Evolutionary conservation across 2,888 invertebrate genomes (phyloP).

Genomic region (Aproaerema taeniolella): DNA sequence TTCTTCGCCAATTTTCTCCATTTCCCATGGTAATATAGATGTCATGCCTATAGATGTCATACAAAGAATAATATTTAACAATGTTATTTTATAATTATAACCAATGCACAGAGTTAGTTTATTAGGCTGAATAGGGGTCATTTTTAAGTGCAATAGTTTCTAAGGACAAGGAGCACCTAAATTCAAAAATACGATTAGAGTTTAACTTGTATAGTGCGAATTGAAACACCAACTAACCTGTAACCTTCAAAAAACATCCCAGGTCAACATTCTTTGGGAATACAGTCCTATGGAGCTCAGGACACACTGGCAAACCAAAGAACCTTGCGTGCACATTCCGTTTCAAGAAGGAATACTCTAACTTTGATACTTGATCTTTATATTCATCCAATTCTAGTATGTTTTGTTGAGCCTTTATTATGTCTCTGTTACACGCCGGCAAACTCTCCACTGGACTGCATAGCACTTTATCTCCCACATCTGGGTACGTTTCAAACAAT

Average conservation of each 20-base stretch:
- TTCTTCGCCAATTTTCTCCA: too few relatives aligned
- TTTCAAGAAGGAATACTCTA: conserved; percentile 67
- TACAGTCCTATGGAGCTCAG: conserved; percentile 79
- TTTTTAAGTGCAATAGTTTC: too few relatives aligned
- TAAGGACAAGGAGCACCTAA: too few relatives aligned
- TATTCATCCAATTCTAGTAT: conserved; percentile 61
- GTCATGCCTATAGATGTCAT: too few relatives aligned
- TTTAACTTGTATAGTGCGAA: neutral
- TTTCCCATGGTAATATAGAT: too few relatives aligned
- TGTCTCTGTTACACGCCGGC: conserved; percentile 79
- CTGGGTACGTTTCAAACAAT: conserved; percentile 82
- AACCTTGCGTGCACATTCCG: conserved; percentile 82
- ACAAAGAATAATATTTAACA: too few relatives aligned
- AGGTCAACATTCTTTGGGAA: conserved; percentile 85
- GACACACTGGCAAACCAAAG: conserved; percentile 81
- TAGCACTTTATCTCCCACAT: conserved; percentile 82
- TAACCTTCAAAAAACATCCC: conserved; percentile 84
- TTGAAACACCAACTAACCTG: conserved; percentile 68
- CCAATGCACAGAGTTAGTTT: too few relatives aligned
- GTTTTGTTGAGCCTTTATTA: conserved; percentile 78
- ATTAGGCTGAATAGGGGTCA: too few relatives aligned
- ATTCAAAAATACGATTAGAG: too few relatives aligned
- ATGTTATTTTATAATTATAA: too few relatives aligned
- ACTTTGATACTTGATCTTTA: conserved; percentile 39
- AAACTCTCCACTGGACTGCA: conserved; percentile 80